Percentiles rank a stretch among this genome's conserved stretches.
Conservation (phyloP, 2,797 vertebrate genomes). For the Poeciliopsis turneri region DNA sequence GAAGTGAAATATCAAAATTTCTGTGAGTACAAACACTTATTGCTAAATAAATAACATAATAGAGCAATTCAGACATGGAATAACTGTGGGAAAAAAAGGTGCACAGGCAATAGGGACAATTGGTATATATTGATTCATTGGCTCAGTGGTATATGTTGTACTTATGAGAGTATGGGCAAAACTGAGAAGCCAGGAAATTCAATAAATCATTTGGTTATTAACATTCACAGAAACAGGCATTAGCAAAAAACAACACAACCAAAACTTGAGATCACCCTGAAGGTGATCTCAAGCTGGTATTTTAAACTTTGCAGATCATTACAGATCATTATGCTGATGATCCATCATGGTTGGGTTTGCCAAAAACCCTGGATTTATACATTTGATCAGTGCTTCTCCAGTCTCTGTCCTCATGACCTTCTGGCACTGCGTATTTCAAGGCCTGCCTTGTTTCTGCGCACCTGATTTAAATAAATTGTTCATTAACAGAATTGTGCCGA, state of each 20-base stretch:
- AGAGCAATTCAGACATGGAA: no score
- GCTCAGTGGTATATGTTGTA: no score
- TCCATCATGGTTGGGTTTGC: not conserved
- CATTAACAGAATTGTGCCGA: slow-evolving; percentile 1
- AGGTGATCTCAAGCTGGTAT: not conserved
- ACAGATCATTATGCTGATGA: not conserved
- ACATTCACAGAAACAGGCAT: not conserved
- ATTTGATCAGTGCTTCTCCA: not conserved
- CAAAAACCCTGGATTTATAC: not conserved
- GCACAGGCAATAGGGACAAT: no score
- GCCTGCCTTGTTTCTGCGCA: not conserved
- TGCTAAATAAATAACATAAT: no score
- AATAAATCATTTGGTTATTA: not conserved
- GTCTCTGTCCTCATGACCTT: not conserved
- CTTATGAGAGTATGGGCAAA: no score
- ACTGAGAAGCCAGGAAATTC: no score
- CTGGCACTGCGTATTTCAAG: not conserved
- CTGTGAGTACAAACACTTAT: no score
- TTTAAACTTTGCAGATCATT: slow-evolving; percentile 1
- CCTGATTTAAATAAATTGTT: slow-evolving; percentile 1
- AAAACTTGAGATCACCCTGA: not conserved
- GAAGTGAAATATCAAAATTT: no score
- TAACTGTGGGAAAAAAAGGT: no score
- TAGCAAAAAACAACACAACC: not conserved
- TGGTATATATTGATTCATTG: no score